Evolutionary conservation across 2,888 invertebrate genomes (phyloP).

Genomic region (Troides aeacus): DNA sequence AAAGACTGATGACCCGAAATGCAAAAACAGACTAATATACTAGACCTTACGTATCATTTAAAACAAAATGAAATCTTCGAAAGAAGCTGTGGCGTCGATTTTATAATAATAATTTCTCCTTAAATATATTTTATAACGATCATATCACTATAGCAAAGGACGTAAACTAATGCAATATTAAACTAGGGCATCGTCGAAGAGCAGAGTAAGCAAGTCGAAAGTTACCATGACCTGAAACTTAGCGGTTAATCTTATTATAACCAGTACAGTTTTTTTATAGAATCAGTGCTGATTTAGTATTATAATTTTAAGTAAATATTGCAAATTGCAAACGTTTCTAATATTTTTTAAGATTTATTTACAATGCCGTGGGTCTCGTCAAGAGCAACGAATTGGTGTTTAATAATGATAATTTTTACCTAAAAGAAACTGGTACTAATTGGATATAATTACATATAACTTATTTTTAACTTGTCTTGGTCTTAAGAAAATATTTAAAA

Average conservation of each 20-base stretch:
- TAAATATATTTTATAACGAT: background rate
- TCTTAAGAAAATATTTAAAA: no score
- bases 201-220: slow-evolving; percentile 11
- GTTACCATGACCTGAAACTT: slow-evolving; percentile 19
- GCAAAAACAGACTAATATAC: no score
- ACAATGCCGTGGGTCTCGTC: background rate
- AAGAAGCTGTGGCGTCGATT: background rate
- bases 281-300: background rate
- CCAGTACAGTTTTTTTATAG: background rate
- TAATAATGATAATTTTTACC: no score
- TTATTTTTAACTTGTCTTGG: no score
- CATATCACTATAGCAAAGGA: background rate
- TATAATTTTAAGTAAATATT: background rate
- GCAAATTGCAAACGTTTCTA: background rate
- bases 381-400: no score
- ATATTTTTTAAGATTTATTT: background rate
- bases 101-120: background rate
- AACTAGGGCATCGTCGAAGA: slow-evolving; percentile 11
- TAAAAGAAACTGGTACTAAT: no score
- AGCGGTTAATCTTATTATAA: slow-evolving; percentile 5
- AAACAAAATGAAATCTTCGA: no score
- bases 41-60: no score
- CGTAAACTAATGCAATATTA: slow-evolving; percentile 12
- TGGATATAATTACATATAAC: no score
- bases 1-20: no score